Percentiles rank a stretch among this genome's conserved stretches.
Evolutionary conservation across 2,113 vertebrate genomes (phyloP).

Genomic region (Sylvietta virens): DNA sequence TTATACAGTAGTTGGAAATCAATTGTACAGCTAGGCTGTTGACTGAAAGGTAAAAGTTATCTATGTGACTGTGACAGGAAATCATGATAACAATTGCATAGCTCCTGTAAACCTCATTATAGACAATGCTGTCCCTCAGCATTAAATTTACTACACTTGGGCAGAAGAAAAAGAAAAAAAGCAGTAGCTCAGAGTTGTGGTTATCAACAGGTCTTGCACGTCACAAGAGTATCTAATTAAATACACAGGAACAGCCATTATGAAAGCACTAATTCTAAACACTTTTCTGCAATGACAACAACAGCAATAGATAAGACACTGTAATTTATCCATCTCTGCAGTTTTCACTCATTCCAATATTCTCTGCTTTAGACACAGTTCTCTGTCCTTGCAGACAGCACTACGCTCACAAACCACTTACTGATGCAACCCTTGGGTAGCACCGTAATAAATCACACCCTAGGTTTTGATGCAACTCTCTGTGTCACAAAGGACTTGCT

Average conservation of each 20-base stretch:
- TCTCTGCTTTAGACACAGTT: not conserved
- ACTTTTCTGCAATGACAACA: not conserved
- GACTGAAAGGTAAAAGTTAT: not conserved
- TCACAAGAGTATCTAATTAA: not conserved
- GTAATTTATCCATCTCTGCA: not conserved
- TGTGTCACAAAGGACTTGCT: not conserved
- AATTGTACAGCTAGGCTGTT: not conserved
- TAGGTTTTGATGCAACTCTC: not conserved
- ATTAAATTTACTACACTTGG: not conserved
- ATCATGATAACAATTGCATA: not conserved
- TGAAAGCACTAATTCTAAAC: not conserved
- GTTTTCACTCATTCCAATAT: not conserved
- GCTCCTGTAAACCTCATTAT: not conserved
- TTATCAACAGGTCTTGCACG: not conserved
- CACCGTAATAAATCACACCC: not conserved
- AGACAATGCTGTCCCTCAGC: not conserved
- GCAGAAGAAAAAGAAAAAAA: not conserved
- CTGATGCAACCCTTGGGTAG: not conserved
- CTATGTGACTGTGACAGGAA: not conserved
- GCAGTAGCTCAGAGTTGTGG: not conserved
- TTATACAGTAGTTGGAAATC: not conserved
- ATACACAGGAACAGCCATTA: not conserved
- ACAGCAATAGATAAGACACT: not conserved
- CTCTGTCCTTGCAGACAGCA: not conserved
- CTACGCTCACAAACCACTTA: not conserved